These are phyloP conservation scores for Machimus rusticus DNA, from an alignment of 2,888 invertebrate genomes.

Conservation along the genomic window DNA sequence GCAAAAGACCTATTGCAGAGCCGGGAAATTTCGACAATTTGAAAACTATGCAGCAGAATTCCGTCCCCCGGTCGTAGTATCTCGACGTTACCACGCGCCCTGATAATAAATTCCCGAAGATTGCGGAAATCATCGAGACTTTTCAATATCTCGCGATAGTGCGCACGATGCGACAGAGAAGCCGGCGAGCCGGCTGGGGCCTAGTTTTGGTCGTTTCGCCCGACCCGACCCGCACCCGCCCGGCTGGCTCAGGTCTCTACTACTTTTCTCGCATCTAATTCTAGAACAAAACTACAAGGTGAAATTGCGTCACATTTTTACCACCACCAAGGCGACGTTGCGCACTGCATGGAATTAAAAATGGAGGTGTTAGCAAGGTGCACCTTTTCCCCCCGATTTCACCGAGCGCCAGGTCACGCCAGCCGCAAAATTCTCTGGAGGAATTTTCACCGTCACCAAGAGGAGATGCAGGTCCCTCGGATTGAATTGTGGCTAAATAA, in stretches of 20 bases:
- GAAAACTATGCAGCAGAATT: neutral
- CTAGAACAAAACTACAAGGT: constrained; percentile 19
- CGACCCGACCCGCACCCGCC: neutral
- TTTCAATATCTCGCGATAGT: neutral
- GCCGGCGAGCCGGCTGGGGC: neutral
- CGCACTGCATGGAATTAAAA: constrained; percentile 35
- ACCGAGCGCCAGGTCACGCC: neutral
- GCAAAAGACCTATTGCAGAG: neutral
- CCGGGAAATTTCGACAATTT: neutral
- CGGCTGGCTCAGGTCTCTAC: neutral
- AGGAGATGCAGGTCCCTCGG: neutral
- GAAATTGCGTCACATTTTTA: constrained; percentile 38
- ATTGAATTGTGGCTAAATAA: neutral
- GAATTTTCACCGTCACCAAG: neutral
- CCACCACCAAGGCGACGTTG: constrained; percentile 16
- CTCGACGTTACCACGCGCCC: neutral
- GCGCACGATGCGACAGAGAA: neutral
- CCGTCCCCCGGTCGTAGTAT: neutral
- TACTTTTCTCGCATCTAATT: neutral
- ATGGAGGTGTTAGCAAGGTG: constrained; percentile 27
- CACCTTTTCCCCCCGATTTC: neutral
- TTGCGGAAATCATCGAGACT: neutral
- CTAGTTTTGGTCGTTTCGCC: too few relatives aligned
- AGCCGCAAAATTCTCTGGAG: neutral
- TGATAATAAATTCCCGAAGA: neutral